Percentiles rank a stretch among this genome's conserved stretches.
Evolutionary conservation across 2,888 invertebrate species (phyloP).

Genomic region (Phalangium opilio): DNA sequence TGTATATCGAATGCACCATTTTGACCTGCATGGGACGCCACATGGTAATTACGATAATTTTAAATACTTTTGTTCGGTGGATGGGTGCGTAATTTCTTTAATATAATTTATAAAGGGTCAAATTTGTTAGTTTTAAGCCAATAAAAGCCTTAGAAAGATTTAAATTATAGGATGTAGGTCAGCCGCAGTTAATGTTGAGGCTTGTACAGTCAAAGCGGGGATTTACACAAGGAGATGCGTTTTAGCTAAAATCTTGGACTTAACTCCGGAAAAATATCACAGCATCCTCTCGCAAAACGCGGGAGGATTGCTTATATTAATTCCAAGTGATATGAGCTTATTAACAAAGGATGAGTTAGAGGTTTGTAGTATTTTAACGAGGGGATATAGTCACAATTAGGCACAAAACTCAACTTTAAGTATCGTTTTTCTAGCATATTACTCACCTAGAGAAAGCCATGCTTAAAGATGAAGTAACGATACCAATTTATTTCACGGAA

Average conservation of each 20-base stretch:
- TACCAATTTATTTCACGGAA: constrained; percentile 74
- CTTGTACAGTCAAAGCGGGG: constrained; percentile 55
- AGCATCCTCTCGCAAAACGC: constrained; percentile 55
- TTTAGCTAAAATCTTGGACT: constrained; percentile 58
- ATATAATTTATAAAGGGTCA: no score
- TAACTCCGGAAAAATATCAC: constrained; percentile 59
- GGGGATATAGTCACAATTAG: no score
- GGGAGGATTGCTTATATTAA: constrained; percentile 66
- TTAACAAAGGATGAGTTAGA: constrained; percentile 41
- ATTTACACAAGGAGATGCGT: constrained; percentile 72
- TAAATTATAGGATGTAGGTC: constrained; percentile 56
- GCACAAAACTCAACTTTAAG: neutral
- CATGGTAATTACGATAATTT: constrained; percentile 8
- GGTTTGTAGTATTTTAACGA: constrained; percentile 24
- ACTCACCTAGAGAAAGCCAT: constrained; percentile 64
- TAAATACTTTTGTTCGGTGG: no score
- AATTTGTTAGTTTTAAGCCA: no score
- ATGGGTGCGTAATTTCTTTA: no score
- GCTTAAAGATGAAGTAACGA: constrained; percentile 56
- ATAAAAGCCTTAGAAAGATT: no score
- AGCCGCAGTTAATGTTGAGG: constrained; percentile 72
- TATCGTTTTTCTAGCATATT: constrained; percentile 39
- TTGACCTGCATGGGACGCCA: constrained; percentile 63
- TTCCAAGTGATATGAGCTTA: constrained; percentile 53
- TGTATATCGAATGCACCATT: constrained; percentile 87